Percentiles rank a stretch among this genome's conserved stretches.
Evolutionary conservation across 92 coral and sea anemone species (phyloP).

Genomic region (Galaxea fascicularis): DNA sequence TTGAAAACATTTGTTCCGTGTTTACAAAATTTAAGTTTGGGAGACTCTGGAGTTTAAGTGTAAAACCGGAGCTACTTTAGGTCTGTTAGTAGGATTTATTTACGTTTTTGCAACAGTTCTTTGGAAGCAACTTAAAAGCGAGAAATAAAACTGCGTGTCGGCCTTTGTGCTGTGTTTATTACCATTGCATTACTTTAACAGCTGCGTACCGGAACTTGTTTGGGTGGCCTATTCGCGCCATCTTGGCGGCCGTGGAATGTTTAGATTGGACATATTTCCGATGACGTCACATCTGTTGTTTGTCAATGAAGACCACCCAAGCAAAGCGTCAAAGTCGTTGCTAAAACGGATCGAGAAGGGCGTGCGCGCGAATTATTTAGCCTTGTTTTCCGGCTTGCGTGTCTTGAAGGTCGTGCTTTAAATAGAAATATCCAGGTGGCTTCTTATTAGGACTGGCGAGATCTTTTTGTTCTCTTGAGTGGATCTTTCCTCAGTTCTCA

Average conservation of each 20-base stretch:
- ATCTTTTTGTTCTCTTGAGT: background rate
- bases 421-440: background rate
- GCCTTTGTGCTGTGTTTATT: background rate
- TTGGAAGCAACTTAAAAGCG: no score
- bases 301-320: conserved; percentile 47
- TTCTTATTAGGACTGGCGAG: background rate
- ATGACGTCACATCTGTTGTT: conserved; percentile 35
- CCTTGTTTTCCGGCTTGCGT: background rate
- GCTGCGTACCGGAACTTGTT: conserved; percentile 37
- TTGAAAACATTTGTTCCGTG: background rate
- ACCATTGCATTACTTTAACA: conserved; percentile 16
- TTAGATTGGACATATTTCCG: conserved; percentile 64
- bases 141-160: background rate
- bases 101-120: background rate
- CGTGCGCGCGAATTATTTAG: conserved; percentile 1
- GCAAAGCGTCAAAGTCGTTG: background rate
- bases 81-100: background rate
- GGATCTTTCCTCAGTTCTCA: background rate
- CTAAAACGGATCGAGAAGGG: conserved; percentile 33
- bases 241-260: conserved; percentile 57
- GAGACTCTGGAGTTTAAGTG: background rate
- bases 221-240: conserved; percentile 71
- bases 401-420: background rate
- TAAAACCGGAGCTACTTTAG: background rate
- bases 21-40: background rate